These are phyloP conservation scores for Drosophila nebulosa DNA, from an alignment of 1,140 invertebrate genomes.

Conservation along the genomic window DNA sequence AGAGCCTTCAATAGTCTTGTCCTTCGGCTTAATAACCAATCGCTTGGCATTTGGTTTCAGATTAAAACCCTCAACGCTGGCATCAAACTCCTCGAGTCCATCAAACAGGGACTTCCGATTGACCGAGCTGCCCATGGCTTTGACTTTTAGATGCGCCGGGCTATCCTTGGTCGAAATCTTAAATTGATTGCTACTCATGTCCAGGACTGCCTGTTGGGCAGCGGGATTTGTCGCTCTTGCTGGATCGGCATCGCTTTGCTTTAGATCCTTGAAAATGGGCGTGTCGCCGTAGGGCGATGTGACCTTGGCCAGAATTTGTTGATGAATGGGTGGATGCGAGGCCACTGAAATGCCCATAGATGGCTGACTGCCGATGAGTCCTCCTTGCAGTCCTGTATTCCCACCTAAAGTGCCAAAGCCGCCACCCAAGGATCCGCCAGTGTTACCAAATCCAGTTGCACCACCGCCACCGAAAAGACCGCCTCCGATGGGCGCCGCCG, in stretches of 20 bases:
- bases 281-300: constrained; percentile 90
- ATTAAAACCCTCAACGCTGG: constrained; percentile 84
- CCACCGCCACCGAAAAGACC: constrained; percentile 81
- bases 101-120: constrained; percentile 87
- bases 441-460: constrained; percentile 54
- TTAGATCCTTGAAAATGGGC: constrained; percentile 88
- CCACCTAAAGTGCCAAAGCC: constrained; percentile 44
- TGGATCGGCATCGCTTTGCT: constrained; percentile 84
- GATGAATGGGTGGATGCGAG: constrained; percentile 82
- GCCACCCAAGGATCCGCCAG: constrained; percentile 26
- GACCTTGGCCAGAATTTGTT: constrained; percentile 86
- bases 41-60: constrained; percentile 85
- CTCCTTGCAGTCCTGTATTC: constrained; percentile 37
- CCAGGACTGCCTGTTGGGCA: constrained; percentile 84
- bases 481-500: constrained; percentile 48
- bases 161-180: constrained; percentile 85
- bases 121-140: constrained; percentile 82
- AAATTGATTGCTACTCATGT: constrained; percentile 82
- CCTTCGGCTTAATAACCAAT: constrained; percentile 83
- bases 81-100: constrained; percentile 86
- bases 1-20: background rate
- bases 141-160: constrained; percentile 84
- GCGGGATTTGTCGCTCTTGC: constrained; percentile 88
- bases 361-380: constrained; percentile 36
- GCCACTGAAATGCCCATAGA: constrained; percentile 48